Evolutionary conservation across 37 sponge, comb jelly and placozoan genomes (phyloP).

Genomic region (Halisarca cf. caerulea): DNA sequence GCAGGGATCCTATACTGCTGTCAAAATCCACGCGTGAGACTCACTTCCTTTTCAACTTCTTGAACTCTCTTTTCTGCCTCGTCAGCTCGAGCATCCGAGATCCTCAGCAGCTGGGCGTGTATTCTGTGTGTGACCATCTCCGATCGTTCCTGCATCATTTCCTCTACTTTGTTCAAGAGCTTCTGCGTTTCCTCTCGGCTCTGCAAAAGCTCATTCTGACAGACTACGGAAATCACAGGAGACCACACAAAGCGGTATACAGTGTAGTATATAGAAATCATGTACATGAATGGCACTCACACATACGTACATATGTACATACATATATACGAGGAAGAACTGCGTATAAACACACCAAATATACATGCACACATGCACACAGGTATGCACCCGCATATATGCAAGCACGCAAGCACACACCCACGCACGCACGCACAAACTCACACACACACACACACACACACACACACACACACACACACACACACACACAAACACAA

Average conservation of each 20-base stretch:
- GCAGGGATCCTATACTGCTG: neutral
- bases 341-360: too few relatives aligned
- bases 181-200: slow-evolving; percentile 66
- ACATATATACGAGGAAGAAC: neutral
- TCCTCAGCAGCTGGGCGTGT: slow-evolving; percentile 70
- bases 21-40: neutral
- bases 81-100: slow-evolving; percentile 67
- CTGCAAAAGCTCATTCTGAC: slow-evolving; percentile 76
- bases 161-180: slow-evolving; percentile 65
- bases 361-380: neutral
- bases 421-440: neutral
- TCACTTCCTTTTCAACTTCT: slow-evolving; percentile 64
- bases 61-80: slow-evolving; percentile 53
- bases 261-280: neutral
- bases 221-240: slow-evolving; percentile 29
- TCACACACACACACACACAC: too few relatives aligned
- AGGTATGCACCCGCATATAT: neutral
- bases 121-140: slow-evolving; percentile 78
- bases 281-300: neutral
- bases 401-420: neutral
- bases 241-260: neutral
- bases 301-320: neutral
- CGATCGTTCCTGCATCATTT: slow-evolving; percentile 54
- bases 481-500: neutral
- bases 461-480: too few relatives aligned